Evolutionary conservation across 30 jellyfish, hydroid and myxozoan species (phyloP), one percentile per base, ranked within the genome.

Genomic region (Haliclystus octoradiatus): DNA sequence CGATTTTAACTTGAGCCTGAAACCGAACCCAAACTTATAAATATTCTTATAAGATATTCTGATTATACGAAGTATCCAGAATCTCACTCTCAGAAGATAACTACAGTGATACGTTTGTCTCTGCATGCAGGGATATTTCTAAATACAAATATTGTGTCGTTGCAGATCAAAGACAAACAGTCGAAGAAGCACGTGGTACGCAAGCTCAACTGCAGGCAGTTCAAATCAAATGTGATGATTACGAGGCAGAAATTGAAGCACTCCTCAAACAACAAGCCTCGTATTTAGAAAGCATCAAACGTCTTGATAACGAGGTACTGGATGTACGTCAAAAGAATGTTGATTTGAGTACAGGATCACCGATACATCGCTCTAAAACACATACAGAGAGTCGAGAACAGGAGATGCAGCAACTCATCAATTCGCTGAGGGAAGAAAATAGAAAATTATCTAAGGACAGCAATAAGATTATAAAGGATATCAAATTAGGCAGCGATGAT

Each of bases 401-500:
- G 4, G 35, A 28, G 75, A 31, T 28, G 19, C 9, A 3, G 35
- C 14, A 31, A 65, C 33, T 4, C 19, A 31, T 2, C 62, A 28
- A 3, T 29, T 29, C 2, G 2, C 14, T 33, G 35, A 65, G 33
- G 62, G 29, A 28, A 14, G n/a, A 27, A 50, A 65, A 65, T 14
- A 28, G 69, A 31, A 31, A 31, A 14, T 27, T 65, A 29, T 3
- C 35, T 71, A 66, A 29, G 79, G 64, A 5, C 26, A 34, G 61
- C 61, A 30, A 31, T 31, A 34, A 32, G 32, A n/a, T 22, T 29
- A 12, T 35, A 25, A 14, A 28, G 50, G 35, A 31, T 23, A 19
- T 75, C 47, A 64, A 50, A 62, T n/a, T n/a, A n/a, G 25, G 84
- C 62, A 0, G 34, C 47, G 25, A 32, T 9, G 2, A 28, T n/a